Evolutionary conservation across 2,888 invertebrate genomes (phyloP), one percentile per base, ranked within the genome.

Genomic region (Mesoligia furuncula): DNA sequence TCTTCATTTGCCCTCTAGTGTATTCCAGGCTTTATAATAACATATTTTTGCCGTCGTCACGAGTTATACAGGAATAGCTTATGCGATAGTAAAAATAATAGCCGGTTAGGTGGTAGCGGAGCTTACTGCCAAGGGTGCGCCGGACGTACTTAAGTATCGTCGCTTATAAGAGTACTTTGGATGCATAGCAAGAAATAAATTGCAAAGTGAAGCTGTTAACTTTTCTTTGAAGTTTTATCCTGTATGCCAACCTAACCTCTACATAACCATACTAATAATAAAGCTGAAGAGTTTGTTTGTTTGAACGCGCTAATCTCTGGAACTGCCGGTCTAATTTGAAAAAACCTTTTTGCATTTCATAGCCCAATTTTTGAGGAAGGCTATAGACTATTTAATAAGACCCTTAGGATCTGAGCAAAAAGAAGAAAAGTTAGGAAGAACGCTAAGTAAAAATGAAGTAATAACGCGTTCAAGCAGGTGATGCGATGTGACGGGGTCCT

Each of bases 151-250:
- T 36, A 36, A 39, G n/a, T 61, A 70, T 51, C 4, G 45, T 17
- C 36, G 42, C 11, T 78, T 54, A 64, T 27, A 73, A 48, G 27
- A 64, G 54, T 45, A 62, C 42, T 64, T 70, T 36, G 45, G 39
- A 27, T 80, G 45, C 72, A 71, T 24, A 24, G 17, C n/a, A n/a
- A 71, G 15, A 51, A 61, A 71, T 80, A 72, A 72, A 80, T 45
- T 45, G 51, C 24, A 17, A 73, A 62, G 62, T 54, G 15, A 72
- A 80, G 72, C 9, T 61, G n/a, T 54, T 0, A 51, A 20, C 27
- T 39, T 48, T 72, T 54, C 61, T 62, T 72, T 71, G 36, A 71
- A n/a, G 24, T 79, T 51, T 17, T 54, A 36, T 51, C 77, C 27
- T 20, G 36, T 54, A n/a, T 45, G 51, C 6, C 20, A 20, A 20